These are phyloP conservation scores for Diachasmimorpha longicaudata DNA, from an alignment of 1,140 invertebrate genomes.

Conservation along the genomic window DNA sequence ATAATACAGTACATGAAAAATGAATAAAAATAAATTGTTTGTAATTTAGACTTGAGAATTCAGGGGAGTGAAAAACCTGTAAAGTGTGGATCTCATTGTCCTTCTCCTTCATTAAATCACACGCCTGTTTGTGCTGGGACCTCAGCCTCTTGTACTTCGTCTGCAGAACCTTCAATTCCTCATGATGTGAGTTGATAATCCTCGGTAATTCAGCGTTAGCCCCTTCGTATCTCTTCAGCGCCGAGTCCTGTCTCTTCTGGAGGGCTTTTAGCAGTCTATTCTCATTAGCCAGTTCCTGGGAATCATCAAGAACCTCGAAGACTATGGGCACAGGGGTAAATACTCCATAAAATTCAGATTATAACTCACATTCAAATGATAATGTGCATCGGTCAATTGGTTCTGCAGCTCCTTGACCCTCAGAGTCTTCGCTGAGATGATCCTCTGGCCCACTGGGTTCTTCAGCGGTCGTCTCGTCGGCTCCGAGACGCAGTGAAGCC, in stretches of 20 bases:
- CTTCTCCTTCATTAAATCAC: conserved; percentile 70
- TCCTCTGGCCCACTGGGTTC: conserved; percentile 69
- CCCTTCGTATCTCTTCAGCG: conserved; percentile 75
- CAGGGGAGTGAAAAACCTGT: conserved; percentile 52
- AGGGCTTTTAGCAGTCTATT: conserved; percentile 75
- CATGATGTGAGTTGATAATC: conserved; percentile 74
- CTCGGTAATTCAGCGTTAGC: conserved; percentile 76
- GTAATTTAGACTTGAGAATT: too few relatives aligned
- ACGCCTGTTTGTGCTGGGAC: conserved; percentile 67
- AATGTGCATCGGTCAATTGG: conserved; percentile 79
- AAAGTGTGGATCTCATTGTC: conserved; percentile 69
- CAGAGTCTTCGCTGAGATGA: conserved; percentile 77
- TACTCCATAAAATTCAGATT: too few relatives aligned
- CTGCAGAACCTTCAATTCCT: conserved; percentile 76
- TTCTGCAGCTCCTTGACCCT: conserved; percentile 78
- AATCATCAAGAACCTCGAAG: conserved; percentile 13
- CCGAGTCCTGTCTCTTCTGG: conserved; percentile 78
- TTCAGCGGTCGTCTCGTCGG: conserved; percentile 47
- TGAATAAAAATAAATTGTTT: too few relatives aligned
- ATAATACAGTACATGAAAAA: not conserved
- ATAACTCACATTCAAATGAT: conserved; percentile 71
- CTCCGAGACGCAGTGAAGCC: conserved; percentile 51
- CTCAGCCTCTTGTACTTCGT: conserved; percentile 73
- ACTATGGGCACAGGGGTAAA: not conserved
- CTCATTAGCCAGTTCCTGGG: conserved; percentile 75